phyloP scores from a whole-genome alignment of 2,888 invertebrate genomes.

The Bursaphelenchus okinawaensis region DNA sequence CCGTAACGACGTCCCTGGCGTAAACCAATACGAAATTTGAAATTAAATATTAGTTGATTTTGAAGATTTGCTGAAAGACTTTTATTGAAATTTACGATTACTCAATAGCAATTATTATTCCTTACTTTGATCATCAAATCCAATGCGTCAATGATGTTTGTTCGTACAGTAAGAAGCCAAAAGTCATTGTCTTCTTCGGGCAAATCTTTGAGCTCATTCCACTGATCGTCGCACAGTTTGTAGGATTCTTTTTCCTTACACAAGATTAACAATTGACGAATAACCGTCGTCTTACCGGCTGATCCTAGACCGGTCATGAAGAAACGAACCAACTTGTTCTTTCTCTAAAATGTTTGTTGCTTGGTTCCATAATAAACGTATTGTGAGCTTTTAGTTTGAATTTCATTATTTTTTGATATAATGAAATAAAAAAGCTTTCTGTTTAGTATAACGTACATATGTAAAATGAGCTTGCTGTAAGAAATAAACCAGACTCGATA shows the following conservation, averaged over 20 bases:
- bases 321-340: slow-evolving; percentile 39
- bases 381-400: too few relatives aligned
- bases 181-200: slow-evolving; percentile 23
- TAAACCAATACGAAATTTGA: too few relatives aligned
- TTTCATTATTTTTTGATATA: too few relatives aligned
- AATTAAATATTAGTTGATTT: too few relatives aligned
- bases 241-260: slow-evolving; percentile 41
- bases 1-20: background rate
- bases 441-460: too few relatives aligned
- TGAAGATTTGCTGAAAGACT: too few relatives aligned
- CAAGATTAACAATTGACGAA: slow-evolving; percentile 45
- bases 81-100: too few relatives aligned
- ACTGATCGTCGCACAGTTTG: slow-evolving; percentile 38
- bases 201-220: slow-evolving; percentile 17
- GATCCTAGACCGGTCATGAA: slow-evolving; percentile 53
- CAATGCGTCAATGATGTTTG: slow-evolving; percentile 33
- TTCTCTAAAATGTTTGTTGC: background rate
- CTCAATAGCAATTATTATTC: too few relatives aligned
- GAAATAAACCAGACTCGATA: too few relatives aligned
- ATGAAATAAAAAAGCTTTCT: too few relatives aligned
- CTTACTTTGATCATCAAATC: slow-evolving; percentile 33
- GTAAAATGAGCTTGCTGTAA: too few relatives aligned
- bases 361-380: slow-evolving; percentile 15
- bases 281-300: slow-evolving; percentile 53
- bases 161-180: slow-evolving; percentile 28